Evolutionary conservation across 2,113 vertebrate genomes (phyloP).

Genomic region (Rhineura floridana): DNA sequence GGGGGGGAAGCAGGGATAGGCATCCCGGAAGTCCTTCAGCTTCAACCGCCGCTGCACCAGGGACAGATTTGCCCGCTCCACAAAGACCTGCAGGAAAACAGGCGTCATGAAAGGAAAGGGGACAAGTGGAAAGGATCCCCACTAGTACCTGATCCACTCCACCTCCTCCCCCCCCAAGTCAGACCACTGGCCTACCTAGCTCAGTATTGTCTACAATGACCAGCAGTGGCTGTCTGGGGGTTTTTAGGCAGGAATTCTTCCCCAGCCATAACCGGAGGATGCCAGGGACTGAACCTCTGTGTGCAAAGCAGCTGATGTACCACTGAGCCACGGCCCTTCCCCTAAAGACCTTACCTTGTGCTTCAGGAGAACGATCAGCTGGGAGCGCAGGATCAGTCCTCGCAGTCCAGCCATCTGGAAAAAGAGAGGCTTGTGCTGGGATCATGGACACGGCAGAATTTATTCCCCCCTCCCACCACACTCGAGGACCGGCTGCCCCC

Average conservation of each 20-base stretch:
- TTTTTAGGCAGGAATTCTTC: too few relatives aligned
- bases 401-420: conserved; percentile 85
- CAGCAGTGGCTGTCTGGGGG: too few relatives aligned
- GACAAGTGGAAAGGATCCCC: neutral
- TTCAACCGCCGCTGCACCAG: conserved; percentile 85
- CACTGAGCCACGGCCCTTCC: neutral
- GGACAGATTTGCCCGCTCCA: conserved; percentile 86
- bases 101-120: fast-evolving
- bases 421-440: fast-evolving
- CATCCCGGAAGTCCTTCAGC: conserved; percentile 96
- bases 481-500: neutral
- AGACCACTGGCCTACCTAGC: too few relatives aligned
- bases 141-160: too few relatives aligned
- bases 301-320: too few relatives aligned
- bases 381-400: conserved; percentile 94
- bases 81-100: conserved; percentile 83
- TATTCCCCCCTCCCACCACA: neutral
- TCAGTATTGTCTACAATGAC: too few relatives aligned
- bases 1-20: conserved; percentile 95
- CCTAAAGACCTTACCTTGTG: conserved; percentile 86
- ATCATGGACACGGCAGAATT: neutral
- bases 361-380: conserved; percentile 96
- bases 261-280: too few relatives aligned
- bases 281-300: too few relatives aligned
- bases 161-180: too few relatives aligned